These are phyloP conservation scores for Drosophila kambysellisi DNA, from an alignment of 2,888 invertebrate genomes.

Conservation along the genomic window DNA sequence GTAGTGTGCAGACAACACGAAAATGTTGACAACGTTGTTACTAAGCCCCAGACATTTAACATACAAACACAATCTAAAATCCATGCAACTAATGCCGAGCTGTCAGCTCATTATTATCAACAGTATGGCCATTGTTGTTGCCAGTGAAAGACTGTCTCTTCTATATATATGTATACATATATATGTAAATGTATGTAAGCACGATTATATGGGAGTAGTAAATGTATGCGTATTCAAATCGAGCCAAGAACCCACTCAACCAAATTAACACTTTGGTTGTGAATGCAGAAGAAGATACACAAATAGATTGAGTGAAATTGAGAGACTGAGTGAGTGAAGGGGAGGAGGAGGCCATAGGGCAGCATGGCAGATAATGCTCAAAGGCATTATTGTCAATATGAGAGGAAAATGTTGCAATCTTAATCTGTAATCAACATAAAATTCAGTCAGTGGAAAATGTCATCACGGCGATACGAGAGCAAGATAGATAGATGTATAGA, in stretches of 20 bases:
- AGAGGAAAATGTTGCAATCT: conserved; percentile 80
- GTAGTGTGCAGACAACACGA: conserved; percentile 64
- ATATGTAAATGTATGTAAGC: conserved; percentile 16
- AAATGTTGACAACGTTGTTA: conserved; percentile 77
- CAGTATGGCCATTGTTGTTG: conserved; percentile 62
- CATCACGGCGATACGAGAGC: conserved; percentile 65
- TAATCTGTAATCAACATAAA: conserved; percentile 82
- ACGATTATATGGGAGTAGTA: conserved; percentile 20
- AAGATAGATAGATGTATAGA: conserved; percentile 40
- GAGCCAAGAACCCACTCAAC: conserved; percentile 79
- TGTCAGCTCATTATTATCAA: conserved; percentile 81
- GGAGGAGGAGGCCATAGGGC: conserved; percentile 54
- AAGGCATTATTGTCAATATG: conserved; percentile 78
- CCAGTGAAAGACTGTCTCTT: conserved; percentile 14
- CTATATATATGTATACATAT: conserved; percentile 17
- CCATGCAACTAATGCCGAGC: conserved; percentile 76
- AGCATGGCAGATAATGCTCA: conserved; percentile 65
- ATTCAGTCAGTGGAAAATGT: conserved; percentile 80
- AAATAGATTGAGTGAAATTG: conserved; percentile 4
- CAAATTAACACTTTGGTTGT: conserved; percentile 75
- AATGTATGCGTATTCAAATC: conserved; percentile 66
- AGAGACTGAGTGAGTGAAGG: conserved; percentile 14
- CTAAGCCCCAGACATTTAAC: conserved; percentile 78
- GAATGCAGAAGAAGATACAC: conserved; percentile 19
- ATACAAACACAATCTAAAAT: conserved; percentile 60